These are phyloP conservation scores for Cyprinodon diabolis DNA, from an alignment of 2,797 vertebrate species.

Conservation along the genomic window DNA sequence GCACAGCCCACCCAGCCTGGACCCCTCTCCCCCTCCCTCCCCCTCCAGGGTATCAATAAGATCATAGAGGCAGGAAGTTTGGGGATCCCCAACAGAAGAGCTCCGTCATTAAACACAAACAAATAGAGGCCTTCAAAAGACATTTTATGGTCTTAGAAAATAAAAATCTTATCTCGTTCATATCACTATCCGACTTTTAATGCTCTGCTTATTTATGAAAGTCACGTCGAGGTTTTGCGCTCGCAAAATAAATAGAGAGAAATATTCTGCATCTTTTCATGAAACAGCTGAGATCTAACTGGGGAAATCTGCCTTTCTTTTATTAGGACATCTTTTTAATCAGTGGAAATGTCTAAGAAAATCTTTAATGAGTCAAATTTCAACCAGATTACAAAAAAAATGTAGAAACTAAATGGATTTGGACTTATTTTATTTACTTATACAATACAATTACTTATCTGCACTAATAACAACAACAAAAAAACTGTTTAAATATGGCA, in stretches of 20 bases:
- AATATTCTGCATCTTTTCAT: slow-evolving; percentile 25
- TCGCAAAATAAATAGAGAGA: slow-evolving; percentile 6
- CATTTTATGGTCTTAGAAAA: slow-evolving; percentile 63
- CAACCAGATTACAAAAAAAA: neutral
- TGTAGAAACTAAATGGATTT: neutral
- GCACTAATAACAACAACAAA: too few species aligned
- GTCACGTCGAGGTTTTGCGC: slow-evolving; percentile 35
- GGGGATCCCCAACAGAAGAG: slow-evolving; percentile 80
- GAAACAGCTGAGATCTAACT: neutral
- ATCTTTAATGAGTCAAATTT: neutral
- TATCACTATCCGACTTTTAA: slow-evolving; percentile 39
- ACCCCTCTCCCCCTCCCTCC: slow-evolving; percentile 22
- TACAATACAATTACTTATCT: too few species aligned
- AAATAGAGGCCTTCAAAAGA: slow-evolving; percentile 71
- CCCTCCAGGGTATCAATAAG: slow-evolving; percentile 68
- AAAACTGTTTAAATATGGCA: too few species aligned
- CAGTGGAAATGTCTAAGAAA: neutral
- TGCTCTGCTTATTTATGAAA: slow-evolving; percentile 44
- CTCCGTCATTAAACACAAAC: slow-evolving; percentile 78
- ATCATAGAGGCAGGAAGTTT: slow-evolving; percentile 81
- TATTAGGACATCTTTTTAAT: neutral
- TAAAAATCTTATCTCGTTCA: slow-evolving; percentile 71
- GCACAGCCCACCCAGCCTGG: slow-evolving; percentile 79
- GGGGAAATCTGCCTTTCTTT: neutral
- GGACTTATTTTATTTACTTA: too few species aligned